Base-by-base conservation (phyloP, 2,113 vertebrate species). In the Phrynosoma blainvillii region DNA sequence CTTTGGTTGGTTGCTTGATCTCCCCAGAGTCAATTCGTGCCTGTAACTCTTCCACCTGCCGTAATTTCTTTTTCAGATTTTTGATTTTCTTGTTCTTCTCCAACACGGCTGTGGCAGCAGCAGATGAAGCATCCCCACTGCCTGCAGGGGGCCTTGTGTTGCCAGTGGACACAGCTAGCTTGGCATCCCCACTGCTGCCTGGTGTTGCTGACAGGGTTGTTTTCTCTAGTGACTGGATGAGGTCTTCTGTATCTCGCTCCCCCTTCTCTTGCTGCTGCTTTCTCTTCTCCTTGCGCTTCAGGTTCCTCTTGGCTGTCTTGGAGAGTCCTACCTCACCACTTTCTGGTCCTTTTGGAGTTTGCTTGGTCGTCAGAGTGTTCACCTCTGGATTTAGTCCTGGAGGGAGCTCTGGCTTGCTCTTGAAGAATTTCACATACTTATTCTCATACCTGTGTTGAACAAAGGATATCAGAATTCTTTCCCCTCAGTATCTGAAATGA, bases 371-470 rank as follows among this genome's bases (percentile, higher is more conserved):
- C 1, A 94, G 89, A 0, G 87, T 80, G 0, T 93, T 91, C 0
- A 97, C 97, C 3, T 97, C 95, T 0, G 92, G 96, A 90, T 86
- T 98, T 94, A 99, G 93, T 32, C 98, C 98, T 0, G 98, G 98
- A 0, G 98, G 98, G 66, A 99, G 96, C 73, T 98, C 98, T 0
- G 98, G 98, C 96, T 99, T 99, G 94, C 98, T 98, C 94, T 98
- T 98, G 94, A 99, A 99, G 92, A 99, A 99, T 95, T 99, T 99
- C 32, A 99, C 98, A 81, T 97, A 99, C 87, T 99, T 99, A 94
- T 99, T 99, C 96, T 99, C 98, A 87, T 99, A 99, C 47, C 98
- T 99, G 94, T 68, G 89, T 56, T 27, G 86, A 84, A 90, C 21
- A 42, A 75, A 92, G 81, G 10, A 42, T 1, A 59, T 80, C 84